Base-by-base conservation (phyloP, 2,113 vertebrate species). In the Cacatua alba region DNA sequence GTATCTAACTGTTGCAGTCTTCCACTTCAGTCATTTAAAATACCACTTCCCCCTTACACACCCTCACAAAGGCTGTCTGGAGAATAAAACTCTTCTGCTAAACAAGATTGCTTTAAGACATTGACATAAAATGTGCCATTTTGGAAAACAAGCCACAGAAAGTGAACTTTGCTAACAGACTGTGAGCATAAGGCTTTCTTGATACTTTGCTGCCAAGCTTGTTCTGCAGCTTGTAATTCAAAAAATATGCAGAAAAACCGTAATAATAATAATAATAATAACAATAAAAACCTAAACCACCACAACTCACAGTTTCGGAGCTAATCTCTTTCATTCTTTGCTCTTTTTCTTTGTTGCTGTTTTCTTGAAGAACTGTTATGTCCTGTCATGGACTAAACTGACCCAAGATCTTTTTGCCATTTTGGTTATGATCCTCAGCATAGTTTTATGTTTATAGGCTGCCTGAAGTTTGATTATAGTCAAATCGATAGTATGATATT, bases 231-330 rank as follows among this genome's bases (percentile, higher is more conserved):
- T 52, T 65, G 17, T 63, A 70, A 70, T 10, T 53, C 18, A 62
- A 76, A 76, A 67, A 8, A 37, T 17, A 48, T 0, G 0, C 6
- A 51, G n/a, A 60, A 60, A 62, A 64, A 65, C 9, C 5, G 20
- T 37, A 37, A 37, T 33, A 55, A 57, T 13, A 57, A 21, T 33
- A 57, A 55, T 33, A 55, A 33, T 9, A 55, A 44, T 44, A 16
- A 28, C 37, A 37, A 37, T 37, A 12, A 16, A 46, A 46, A 49
- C 19, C 11, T 41, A 33, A 33, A 57, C 8, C 55, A n/a, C 55
- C 33, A 21, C 55, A 59, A 59, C 4, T 20, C 10, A 5, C 5
- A 24, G 13, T 33, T 94, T 74, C 49, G 63, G 41, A 92, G 44
- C 1, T 24, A 44, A 44, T 26, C 25, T 2, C 6, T 84, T 57